Evolutionary conservation across 1,140 invertebrate species (phyloP), one percentile per base, ranked within the genome.

Genomic region (Tetramorium parvispinum): DNA sequence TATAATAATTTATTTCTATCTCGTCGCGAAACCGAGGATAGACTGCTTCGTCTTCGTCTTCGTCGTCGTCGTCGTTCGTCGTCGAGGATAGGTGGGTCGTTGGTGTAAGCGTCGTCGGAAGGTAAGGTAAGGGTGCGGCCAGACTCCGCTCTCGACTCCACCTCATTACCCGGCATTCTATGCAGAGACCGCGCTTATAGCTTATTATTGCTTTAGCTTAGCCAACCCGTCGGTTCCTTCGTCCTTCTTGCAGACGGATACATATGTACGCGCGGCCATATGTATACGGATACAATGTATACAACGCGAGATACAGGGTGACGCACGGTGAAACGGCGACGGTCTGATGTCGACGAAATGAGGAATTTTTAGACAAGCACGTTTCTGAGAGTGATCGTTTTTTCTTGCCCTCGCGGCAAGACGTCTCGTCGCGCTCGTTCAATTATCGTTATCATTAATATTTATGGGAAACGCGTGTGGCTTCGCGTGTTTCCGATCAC

Each of bases 161-260:
- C 94, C 94, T 95, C 94, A 95, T 95, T 95, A 95, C 94, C 94
- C 92, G 91, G 94, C 94, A 95, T 95, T 95, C 94, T 95, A 95
- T 95, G 94, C 94, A 94, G 92, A 92, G 92, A 92, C 91, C 91
- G 91, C 92, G 93, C 93, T 94, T 94, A 94, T 94, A 91, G 93
- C 94, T 94, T 94, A 94, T 95, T 95, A 95, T 94, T 94, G 94
- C 94, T 91, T 91, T 92, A 89, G 92, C 93, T 94, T 92, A 93
- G 92, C 91, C 91, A 92, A 91, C 93, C 89, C 93, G 91, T 91
- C 86, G 88, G 88, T 92, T 91, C 88, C 85, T 91, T 88, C 85
- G 88, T 63, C 68, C 76, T 40, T 65, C 65, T 85, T 37, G 83
- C 71, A 57, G 57, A 79, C 24, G 76, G 71, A 89, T 77, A 83